Conservation (phyloP, 2,113 vertebrate species). For the Zosterops japonicus region DNA sequence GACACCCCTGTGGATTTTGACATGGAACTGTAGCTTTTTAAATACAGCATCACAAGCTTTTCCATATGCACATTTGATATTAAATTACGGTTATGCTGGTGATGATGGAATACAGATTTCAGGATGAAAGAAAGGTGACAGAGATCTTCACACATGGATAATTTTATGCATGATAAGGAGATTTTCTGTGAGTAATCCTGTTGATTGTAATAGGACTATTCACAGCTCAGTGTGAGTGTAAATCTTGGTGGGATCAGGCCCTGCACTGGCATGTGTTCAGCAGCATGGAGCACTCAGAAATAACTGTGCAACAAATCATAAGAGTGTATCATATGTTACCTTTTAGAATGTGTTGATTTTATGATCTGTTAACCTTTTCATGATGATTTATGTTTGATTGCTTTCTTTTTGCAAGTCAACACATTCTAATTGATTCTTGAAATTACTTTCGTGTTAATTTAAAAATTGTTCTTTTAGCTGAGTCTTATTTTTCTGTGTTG, state of each 20-base stretch:
- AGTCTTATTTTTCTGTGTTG: background rate
- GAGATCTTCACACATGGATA: background rate
- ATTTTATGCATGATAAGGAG: constrained; percentile 35
- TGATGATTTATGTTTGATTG: background rate
- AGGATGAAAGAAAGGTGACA: constrained; percentile 1
- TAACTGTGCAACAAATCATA: background rate
- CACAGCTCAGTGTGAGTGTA: constrained; percentile 23
- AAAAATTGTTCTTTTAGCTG: background rate
- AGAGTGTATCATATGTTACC: background rate
- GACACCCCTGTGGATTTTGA: background rate
- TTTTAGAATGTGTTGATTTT: constrained; percentile 22
- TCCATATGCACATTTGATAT: background rate
- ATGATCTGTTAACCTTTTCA: background rate
- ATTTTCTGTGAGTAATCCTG: constrained; percentile 35
- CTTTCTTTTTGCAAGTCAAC: constrained; percentile 25
- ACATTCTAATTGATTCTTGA: background rate
- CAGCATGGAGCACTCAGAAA: background rate
- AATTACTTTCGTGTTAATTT: background rate
- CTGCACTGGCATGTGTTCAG: background rate
- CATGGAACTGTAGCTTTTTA: background rate
- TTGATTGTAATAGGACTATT: constrained; percentile 57
- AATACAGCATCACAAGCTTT: background rate
- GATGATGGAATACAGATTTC: background rate
- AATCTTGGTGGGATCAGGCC: constrained; percentile 40
- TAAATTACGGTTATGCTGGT: background rate